A percentile compares a stretch with the other conserved stretches of the same genome.
These are phyloP conservation scores for Trichacis sp. DNA, from an alignment of 2,888 invertebrate species.

Conservation along the genomic window DNA sequence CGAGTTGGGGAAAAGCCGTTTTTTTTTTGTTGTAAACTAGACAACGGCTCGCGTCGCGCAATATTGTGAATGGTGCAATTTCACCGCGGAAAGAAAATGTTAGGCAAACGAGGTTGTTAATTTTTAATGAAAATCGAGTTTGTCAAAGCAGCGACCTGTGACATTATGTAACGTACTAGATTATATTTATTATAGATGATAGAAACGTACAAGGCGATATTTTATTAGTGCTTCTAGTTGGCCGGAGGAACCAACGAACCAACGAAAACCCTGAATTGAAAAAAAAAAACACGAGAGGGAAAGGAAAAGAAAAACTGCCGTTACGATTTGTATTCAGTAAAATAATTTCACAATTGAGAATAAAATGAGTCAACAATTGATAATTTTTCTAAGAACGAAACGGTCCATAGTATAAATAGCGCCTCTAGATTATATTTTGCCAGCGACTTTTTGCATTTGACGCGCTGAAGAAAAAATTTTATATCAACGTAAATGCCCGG, in stretches of 20 bases:
- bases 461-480: slow-evolving; percentile 1
- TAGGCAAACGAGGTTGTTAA: slow-evolving; percentile 33
- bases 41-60: slow-evolving; percentile 27
- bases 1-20: background rate
- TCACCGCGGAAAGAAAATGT: slow-evolving; percentile 26
- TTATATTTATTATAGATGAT: slow-evolving; percentile 63
- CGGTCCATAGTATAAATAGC: background rate
- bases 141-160: slow-evolving; percentile 60
- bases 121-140: slow-evolving; percentile 37
- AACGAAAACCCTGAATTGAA: no score
- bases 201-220: slow-evolving; percentile 53
- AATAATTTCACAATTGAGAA: no score
- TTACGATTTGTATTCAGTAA: slow-evolving; percentile 12
- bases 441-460: background rate
- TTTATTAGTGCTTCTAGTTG: slow-evolving; percentile 53
- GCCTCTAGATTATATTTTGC: background rate
- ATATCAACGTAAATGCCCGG: background rate
- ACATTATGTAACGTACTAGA: slow-evolving; percentile 63
- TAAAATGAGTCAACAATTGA: no score
- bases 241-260: slow-evolving; percentile 48
- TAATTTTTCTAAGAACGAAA: no score
- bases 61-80: slow-evolving; percentile 48
- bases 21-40: slow-evolving; percentile 29
- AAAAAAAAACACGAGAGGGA: no score
- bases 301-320: slow-evolving; percentile 50